These are phyloP conservation scores for Istiophorus platypterus DNA, from an alignment of 2,113 vertebrate species.

Conservation along the genomic window DNA sequence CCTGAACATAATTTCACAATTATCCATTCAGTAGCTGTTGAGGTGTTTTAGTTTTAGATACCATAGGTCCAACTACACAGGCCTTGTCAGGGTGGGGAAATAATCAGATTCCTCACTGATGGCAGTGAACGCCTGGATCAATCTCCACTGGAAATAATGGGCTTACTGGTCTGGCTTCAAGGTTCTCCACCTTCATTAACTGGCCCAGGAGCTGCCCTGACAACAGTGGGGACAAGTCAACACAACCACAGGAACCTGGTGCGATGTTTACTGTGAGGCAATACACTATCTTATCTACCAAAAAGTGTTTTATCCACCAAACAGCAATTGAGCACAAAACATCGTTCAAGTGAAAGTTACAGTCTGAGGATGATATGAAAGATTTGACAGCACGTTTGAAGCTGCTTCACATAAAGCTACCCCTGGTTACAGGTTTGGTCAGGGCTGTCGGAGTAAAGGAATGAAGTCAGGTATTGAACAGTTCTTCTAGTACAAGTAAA, in stretches of 20 bases:
- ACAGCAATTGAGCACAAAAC: neutral
- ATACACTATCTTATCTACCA: slow-evolving; percentile 37
- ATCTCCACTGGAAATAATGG: slow-evolving; percentile 51
- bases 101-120: neutral
- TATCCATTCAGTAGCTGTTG: too few relatives aligned
- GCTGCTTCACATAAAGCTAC: neutral
- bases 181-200: slow-evolving; percentile 5
- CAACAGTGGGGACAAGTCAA: rapidly evolving
- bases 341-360: slow-evolving; percentile 31
- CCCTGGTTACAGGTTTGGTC: neutral
- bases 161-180: slow-evolving; percentile 55
- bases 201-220: neutral
- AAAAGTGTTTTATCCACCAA: too few relatives aligned
- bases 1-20: too few relatives aligned
- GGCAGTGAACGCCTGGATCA: slow-evolving; percentile 26
- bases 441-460: too few relatives aligned
- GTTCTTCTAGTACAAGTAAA: too few relatives aligned
- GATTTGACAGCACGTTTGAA: slow-evolving; percentile 49
- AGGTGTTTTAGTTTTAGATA: too few relatives aligned
- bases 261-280: neutral
- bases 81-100: slow-evolving; percentile 50
- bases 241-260: slow-evolving; percentile 8
- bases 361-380: slow-evolving; percentile 47
- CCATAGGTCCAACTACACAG: slow-evolving; percentile 42
- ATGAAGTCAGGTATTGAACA: too few relatives aligned